These are phyloP conservation scores for Arion vulgaris DNA, from an alignment of 1,140 invertebrate species.

Conservation along the genomic window DNA sequence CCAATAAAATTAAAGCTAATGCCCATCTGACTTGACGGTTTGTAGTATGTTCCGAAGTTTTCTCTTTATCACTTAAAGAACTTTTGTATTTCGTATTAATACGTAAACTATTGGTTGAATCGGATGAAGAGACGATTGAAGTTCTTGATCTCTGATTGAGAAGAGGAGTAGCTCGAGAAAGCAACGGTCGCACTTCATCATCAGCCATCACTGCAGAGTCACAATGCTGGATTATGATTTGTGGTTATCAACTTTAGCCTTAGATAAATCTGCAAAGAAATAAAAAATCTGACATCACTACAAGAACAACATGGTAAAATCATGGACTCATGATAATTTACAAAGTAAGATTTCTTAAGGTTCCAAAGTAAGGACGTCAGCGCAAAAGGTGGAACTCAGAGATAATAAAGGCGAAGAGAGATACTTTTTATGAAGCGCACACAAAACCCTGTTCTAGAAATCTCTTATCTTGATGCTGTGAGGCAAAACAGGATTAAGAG, in stretches of 20 bases:
- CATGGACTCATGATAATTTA: no score
- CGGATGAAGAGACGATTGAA: not conserved
- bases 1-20: slow-evolving; percentile 66
- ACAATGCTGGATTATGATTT: not conserved
- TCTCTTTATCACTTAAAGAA: not conserved
- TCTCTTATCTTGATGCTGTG: no score
- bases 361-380: no score
- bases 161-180: not conserved
- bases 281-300: not conserved
- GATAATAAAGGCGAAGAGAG: no score
- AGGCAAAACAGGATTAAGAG: no score
- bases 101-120: not conserved
- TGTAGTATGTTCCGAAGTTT: not conserved
- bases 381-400: no score
- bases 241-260: not conserved
- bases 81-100: not conserved
- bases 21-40: slow-evolving; percentile 51
- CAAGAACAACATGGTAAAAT: no score
- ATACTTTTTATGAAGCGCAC: no score
- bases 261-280: not conserved
- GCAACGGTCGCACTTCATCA: not conserved
- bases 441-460: no score
- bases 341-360: no score
- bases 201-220: no score
- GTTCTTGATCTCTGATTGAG: not conserved